Conservation (phyloP, 1,140 invertebrate genomes). For the Bombus terrestris region DNA sequence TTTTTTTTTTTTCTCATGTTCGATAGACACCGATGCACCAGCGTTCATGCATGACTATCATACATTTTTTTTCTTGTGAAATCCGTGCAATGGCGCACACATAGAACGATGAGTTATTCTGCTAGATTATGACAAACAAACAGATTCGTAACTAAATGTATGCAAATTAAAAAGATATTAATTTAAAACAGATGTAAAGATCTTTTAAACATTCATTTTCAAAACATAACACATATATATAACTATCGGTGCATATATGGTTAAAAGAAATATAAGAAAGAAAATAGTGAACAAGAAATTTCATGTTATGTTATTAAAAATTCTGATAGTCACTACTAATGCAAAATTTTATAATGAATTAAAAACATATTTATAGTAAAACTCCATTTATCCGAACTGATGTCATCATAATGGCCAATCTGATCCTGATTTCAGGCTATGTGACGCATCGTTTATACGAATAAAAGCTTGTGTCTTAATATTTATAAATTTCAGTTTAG, state of each 20-base stretch:
- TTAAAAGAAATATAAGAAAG: neutral
- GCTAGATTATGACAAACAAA: neutral
- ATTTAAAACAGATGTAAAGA: neutral
- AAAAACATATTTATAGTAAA: too few relatives aligned
- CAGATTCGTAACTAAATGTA: neutral
- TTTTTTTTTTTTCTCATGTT: constrained; percentile 11
- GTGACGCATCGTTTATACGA: too few relatives aligned
- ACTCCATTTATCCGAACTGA: too few relatives aligned
- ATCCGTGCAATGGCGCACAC: constrained; percentile 9
- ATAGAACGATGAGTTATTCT: neutral
- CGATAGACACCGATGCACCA: constrained; percentile 12
- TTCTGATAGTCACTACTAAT: neutral
- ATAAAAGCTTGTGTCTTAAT: too few relatives aligned
- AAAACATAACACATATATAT: neutral
- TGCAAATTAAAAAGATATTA: neutral
- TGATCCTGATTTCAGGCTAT: too few relatives aligned
- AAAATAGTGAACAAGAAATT: too few relatives aligned
- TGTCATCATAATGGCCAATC: too few relatives aligned
- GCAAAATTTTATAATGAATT: too few relatives aligned
- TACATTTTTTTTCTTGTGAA: neutral
- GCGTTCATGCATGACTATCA: constrained; percentile 14
- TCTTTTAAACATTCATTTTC: neutral
- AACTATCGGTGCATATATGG: neutral
- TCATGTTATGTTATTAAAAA: neutral
- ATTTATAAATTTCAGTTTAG: too few relatives aligned